A percentile compares a stretch with the other conserved stretches of the same genome.
These are phyloP conservation scores for Micrasema longulum DNA, from an alignment of 1,140 invertebrate genomes.

Conservation along the genomic window DNA sequence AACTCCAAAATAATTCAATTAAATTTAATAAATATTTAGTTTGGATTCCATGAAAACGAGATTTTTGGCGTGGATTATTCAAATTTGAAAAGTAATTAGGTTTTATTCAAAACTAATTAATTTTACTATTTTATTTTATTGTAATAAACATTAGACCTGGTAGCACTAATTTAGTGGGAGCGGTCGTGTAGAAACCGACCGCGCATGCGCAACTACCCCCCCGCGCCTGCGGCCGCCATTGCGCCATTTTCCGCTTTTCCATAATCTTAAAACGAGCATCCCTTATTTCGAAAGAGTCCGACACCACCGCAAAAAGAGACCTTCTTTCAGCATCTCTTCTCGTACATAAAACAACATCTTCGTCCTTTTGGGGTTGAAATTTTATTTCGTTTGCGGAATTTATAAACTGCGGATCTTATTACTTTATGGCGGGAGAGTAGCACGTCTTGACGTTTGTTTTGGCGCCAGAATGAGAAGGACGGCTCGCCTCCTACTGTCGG, in stretches of 20 bases:
- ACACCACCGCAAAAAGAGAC: slow-evolving; percentile 2
- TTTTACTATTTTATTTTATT: neutral
- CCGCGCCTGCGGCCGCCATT: slow-evolving; percentile 48
- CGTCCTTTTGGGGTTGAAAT: too few relatives aligned
- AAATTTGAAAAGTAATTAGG: neutral
- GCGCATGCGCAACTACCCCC: slow-evolving; percentile 45
- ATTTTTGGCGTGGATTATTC: too few relatives aligned
- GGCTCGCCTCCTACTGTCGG: neutral
- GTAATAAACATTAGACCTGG: slow-evolving; percentile 1
- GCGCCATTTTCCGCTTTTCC: slow-evolving; percentile 53
- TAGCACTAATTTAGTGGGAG: slow-evolving; percentile 44
- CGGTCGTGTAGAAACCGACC: slow-evolving; percentile 37
- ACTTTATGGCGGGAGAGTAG: slow-evolving; percentile 44
- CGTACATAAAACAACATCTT: too few relatives aligned
- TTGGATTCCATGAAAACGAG: too few relatives aligned
- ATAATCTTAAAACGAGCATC: slow-evolving; percentile 16
- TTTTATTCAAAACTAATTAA: slow-evolving; percentile 8
- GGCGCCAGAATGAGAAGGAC: slow-evolving; percentile 43
- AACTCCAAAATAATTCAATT: too few relatives aligned
- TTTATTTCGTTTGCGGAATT: neutral
- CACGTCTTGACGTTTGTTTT: slow-evolving; percentile 50
- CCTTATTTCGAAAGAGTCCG: neutral
- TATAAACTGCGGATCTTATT: slow-evolving; percentile 15
- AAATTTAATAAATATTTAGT: too few relatives aligned
- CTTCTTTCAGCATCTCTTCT: neutral